Percentiles rank a stretch among this genome's conserved stretches.
These are phyloP conservation scores for Acrobasis suavella DNA, from an alignment of 2,888 invertebrate genomes.

Conservation along the genomic window DNA sequence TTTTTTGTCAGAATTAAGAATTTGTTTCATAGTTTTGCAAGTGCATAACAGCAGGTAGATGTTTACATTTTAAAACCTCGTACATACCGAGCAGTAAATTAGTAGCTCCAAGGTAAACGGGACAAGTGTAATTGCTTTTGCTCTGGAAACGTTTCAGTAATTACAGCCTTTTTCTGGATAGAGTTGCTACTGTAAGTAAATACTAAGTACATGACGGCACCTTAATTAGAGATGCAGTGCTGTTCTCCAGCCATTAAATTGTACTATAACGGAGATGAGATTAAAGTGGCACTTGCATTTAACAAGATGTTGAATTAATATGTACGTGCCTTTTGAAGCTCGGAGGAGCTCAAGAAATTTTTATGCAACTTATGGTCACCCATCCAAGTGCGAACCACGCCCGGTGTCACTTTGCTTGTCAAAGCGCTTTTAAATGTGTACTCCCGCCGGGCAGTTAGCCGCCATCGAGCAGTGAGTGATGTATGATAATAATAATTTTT, in stretches of 20 bases:
- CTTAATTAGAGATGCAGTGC: slow-evolving; percentile 14
- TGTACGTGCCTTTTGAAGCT: no score
- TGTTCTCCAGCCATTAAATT: neutral
- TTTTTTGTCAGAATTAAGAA: no score
- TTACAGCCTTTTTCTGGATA: slow-evolving; percentile 5
- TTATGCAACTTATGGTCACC: no score
- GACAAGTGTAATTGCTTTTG: slow-evolving; percentile 1
- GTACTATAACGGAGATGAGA: slow-evolving; percentile 4
- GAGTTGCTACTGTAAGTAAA: slow-evolving; percentile 4
- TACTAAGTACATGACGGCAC: slow-evolving; percentile 6
- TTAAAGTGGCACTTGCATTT: neutral
- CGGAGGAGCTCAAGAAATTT: no score
- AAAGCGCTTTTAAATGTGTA: no score
- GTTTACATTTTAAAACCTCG: neutral
- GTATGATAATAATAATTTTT: no score
- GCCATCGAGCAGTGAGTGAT: no score
- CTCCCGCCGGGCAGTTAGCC: no score
- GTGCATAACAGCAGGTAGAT: neutral
- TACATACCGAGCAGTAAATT: neutral
- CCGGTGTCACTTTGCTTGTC: no score
- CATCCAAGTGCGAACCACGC: no score
- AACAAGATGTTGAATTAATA: no score
- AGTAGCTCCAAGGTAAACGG: neutral
- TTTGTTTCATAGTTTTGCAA: no score
- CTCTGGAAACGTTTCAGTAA: neutral